Evolutionary conservation across 2,888 invertebrate species (phyloP).

Genomic region (Agapostemon virescens): DNA sequence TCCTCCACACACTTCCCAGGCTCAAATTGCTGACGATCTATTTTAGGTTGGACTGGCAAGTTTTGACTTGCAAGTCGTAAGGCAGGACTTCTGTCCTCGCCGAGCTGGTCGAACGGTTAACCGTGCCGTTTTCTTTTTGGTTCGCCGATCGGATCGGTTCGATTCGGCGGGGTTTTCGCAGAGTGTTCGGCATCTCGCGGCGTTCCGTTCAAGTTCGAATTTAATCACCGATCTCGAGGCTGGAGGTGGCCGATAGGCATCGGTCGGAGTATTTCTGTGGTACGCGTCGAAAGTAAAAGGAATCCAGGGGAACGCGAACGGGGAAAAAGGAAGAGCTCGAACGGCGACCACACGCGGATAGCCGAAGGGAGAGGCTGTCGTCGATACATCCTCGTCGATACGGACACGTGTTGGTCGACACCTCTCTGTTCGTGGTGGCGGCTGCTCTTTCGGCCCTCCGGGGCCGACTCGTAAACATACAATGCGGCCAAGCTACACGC

Average conservation of each 20-base stretch:
- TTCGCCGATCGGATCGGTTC: too few relatives aligned
- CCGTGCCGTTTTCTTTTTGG: too few relatives aligned
- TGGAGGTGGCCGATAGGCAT: neutral
- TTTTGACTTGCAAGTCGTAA: too few relatives aligned
- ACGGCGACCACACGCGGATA: conserved; percentile 74
- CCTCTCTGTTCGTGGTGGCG: conserved; percentile 52
- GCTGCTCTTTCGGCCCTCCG: conserved; percentile 43
- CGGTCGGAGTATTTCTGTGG: neutral
- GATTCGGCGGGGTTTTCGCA: too few relatives aligned
- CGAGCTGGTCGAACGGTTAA: too few relatives aligned
- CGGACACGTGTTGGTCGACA: conserved; percentile 74
- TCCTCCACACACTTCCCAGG: too few relatives aligned
- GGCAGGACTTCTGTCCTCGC: too few relatives aligned
- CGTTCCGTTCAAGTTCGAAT: too few relatives aligned
- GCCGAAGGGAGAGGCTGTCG: conserved; percentile 70
- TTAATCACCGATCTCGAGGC: neutral
- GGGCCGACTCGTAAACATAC: conserved; percentile 72
- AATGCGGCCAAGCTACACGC: conserved; percentile 70
- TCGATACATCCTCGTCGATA: conserved; percentile 75
- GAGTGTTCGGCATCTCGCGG: too few relatives aligned
- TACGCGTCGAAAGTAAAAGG: conserved; percentile 6
- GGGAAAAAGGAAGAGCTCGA: conserved; percentile 28
- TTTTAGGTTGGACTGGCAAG: too few relatives aligned
- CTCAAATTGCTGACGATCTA: too few relatives aligned
- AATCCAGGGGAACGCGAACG: conserved; percentile 11